Evolutionary conservation across 1,140 invertebrate species (phyloP), one percentile per base, ranked within the genome.

Genomic region (Lutraria rhynchaena): DNA sequence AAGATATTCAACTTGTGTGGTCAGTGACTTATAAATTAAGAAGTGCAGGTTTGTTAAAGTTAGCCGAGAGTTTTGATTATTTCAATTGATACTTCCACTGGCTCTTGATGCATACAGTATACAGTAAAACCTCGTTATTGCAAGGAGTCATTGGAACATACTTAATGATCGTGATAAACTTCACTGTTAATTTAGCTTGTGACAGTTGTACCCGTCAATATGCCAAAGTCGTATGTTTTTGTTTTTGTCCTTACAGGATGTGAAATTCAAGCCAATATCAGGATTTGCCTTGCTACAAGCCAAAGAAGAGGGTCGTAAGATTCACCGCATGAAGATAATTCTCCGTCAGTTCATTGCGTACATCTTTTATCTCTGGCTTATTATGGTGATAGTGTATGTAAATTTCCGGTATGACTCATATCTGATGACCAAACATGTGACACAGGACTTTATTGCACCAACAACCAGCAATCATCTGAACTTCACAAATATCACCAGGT

Each of bases 271-370:
- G 35, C 90, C 90, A 9, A 60, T 91, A 22, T 86, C 75, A 31
- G 90, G 90, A 3, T 91, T 87, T 88, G 87, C 90, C 15, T 41
- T 91, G 55, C 61, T 91, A 13, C 89, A 89, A 65, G 90, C 90
- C 15, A 85, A 85, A 29, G 87, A 90, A 49, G 89, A 91, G 37
- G 90, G 88, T 13, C 76, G 82, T 58, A 90, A 89, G 80, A 81
- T 88, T 13, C 71, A 81, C 22, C 82, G 86, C 4, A 87, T 91
- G 84, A 85, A 86, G 15, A 41, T 81, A 22, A 86, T 91, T 81
- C 35, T 91, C 0, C 83, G 88, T 33, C 87, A 91, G 69, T 85
- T 87, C 33, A 29, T 89, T 19, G 86, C 86, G 13, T 90, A 89
- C 81, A 58, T 88, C 29, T 82, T 89, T 58, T 86, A 90, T 76